Conservation (phyloP, 1,140 invertebrate species). For the Eurosta solidaginis region DNA sequence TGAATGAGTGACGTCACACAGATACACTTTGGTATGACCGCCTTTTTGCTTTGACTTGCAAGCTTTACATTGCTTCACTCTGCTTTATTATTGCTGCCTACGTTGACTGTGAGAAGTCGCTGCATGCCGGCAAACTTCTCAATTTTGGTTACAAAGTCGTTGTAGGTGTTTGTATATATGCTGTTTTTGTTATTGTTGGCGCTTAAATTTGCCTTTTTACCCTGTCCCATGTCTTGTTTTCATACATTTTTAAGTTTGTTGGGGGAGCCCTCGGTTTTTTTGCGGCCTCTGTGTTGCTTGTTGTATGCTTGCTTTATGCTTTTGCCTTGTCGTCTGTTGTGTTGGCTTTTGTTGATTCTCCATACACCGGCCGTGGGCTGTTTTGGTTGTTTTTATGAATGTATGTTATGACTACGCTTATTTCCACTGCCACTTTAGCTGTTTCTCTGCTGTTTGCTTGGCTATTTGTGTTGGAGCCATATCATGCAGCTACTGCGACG, state of each 20-base stretch:
- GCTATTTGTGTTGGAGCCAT: not conserved
- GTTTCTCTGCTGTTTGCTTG: not conserved
- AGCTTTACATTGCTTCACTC: not conserved
- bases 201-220: not conserved
- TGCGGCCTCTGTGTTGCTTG: not conserved
- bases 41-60: not conserved
- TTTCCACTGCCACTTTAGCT: not conserved
- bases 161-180: not conserved
- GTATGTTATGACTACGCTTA: not conserved
- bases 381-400: not conserved
- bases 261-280: conserved; percentile 15
- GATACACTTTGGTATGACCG: not conserved
- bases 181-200: not conserved
- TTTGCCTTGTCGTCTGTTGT: not conserved
- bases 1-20: no score
- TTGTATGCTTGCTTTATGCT: not conserved
- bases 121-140: not conserved
- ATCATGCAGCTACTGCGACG: not conserved
- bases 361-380: not conserved
- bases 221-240: not conserved
- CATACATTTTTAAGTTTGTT: not conserved
- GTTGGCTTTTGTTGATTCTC: not conserved
- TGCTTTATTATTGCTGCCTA: not conserved
- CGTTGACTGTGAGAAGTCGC: not conserved
- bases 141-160: not conserved